Conservation (phyloP, 2,888 invertebrate genomes). For the Apamea anceps region DNA sequence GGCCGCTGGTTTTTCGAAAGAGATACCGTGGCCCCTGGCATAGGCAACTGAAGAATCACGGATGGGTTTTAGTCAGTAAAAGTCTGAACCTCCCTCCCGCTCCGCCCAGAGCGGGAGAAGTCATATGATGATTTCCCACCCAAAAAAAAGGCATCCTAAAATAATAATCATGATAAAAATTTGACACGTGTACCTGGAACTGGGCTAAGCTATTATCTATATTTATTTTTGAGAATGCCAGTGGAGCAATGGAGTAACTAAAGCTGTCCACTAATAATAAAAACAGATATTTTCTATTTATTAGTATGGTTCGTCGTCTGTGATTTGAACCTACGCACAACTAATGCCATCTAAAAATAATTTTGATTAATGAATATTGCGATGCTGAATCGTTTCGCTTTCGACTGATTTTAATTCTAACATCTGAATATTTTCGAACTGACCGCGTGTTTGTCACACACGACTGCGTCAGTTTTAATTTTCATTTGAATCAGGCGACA, state of each 20-base stretch:
- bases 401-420: conserved; percentile 38
- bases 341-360: conserved; percentile 40
- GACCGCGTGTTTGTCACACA: conserved; percentile 30
- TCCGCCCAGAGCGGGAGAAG: too few species aligned
- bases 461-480: conserved; percentile 22
- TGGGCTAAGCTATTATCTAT: conserved; percentile 8
- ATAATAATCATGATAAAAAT: conserved; percentile 43
- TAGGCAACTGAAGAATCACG: too few species aligned
- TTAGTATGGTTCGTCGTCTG: conserved; percentile 26
- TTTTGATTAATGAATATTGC: conserved; percentile 49
- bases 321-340: conserved; percentile 39
- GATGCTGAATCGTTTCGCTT: conserved; percentile 39
- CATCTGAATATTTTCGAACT: conserved; percentile 20
- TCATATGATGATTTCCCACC: too few species aligned
- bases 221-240: conserved; percentile 27
- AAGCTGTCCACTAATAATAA: background rate
- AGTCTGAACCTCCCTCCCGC: too few species aligned
- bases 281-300: conserved; percentile 40
- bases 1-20: too few species aligned
- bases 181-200: conserved; percentile 39
- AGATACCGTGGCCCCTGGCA: too few species aligned
- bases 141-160: conserved; percentile 27
- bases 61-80: too few species aligned
- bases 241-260: background rate
- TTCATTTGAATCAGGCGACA: conserved; percentile 10